Evolutionary conservation across 2,113 vertebrate genomes (phyloP), one percentile per base, ranked within the genome.

Genomic region (Thalassoma bifasciatum): DNA sequence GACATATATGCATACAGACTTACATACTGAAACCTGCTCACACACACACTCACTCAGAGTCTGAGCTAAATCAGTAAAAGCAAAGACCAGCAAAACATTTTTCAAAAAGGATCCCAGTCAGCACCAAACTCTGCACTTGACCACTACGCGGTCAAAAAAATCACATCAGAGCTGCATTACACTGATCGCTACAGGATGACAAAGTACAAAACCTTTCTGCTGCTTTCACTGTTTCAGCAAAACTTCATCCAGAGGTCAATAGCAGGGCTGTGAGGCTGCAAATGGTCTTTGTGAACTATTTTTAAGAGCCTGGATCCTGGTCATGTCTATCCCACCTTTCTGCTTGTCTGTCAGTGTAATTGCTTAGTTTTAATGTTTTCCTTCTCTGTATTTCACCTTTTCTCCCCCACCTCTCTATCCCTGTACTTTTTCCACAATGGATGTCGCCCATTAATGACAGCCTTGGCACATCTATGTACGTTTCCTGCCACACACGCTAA

Each of bases 21-120:
- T 10, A 42, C 38, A 22, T 37, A 0, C 34, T 38, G 16, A 72
- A 53, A 59, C 26, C 46, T 3, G 7, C 17, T 37, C 6, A 2
- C 47, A 44, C 16, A 51, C 19, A 46, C 0, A 38, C 44, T 58
- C 21, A 26, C 40, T 44, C 21, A 44, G 42, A 23, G 49, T 66
- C 40, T 10, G 11, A 58, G 68, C 81, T 81, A 17, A 85, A 73
- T 86, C 71, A 62, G 77, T 81, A 61, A 82, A 84, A 70, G 42
- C 56, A 42, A 12, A 46, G 23, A 77, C 12, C 50, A 49, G 40
- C 44, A 19, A 8, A 66, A 19, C 4, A 17, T 81, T 64, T 49
- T 67, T 62, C 4, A 24, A 23, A 76, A 73, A 73, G 30, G 19
- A 40, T 51, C 14, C n/a, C 21, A 65, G 74, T 75, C 77, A 81